phyloP scores from a whole-genome alignment of 2,888 invertebrate genomes.

The Serripes groenlandicus region DNA sequence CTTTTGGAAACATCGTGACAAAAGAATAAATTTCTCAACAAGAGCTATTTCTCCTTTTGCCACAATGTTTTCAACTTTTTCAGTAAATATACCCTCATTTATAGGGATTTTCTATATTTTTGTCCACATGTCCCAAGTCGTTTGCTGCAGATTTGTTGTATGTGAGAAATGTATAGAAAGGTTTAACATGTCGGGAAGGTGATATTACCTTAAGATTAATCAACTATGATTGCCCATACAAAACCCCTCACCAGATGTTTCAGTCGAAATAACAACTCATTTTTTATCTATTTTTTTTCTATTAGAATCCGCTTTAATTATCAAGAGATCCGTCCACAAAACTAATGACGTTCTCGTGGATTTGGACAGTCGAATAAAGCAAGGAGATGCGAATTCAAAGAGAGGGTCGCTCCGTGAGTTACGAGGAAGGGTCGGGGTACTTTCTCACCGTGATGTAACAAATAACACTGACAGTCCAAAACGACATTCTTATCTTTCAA shows the following conservation, averaged over 20 bases:
- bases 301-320: conserved; percentile 14
- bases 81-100: no score
- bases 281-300: conserved; percentile 12
- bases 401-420: conserved; percentile 15
- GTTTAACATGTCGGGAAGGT: no score
- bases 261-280: conserved; percentile 1
- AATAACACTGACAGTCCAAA: conserved; percentile 13
- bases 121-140: no score
- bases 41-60: no score
- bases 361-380: conserved; percentile 20
- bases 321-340: background rate
- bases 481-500: conserved; percentile 25
- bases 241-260: conserved; percentile 22
- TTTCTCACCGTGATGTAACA: conserved; percentile 24
- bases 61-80: no score
- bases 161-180: no score
- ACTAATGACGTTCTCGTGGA: conserved; percentile 6
- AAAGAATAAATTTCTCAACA: no score
- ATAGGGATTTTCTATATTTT: no score
- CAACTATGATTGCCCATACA: conserved; percentile 4
- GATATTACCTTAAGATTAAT: conserved; percentile 13
- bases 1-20: no score
- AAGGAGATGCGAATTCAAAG: conserved; percentile 9
- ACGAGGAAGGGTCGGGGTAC: conserved; percentile 1
- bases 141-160: no score